Evolutionary conservation across 2,888 invertebrate genomes (phyloP), one percentile per base, ranked within the genome.

Genomic region (Ptycholaimellus sp.): DNA sequence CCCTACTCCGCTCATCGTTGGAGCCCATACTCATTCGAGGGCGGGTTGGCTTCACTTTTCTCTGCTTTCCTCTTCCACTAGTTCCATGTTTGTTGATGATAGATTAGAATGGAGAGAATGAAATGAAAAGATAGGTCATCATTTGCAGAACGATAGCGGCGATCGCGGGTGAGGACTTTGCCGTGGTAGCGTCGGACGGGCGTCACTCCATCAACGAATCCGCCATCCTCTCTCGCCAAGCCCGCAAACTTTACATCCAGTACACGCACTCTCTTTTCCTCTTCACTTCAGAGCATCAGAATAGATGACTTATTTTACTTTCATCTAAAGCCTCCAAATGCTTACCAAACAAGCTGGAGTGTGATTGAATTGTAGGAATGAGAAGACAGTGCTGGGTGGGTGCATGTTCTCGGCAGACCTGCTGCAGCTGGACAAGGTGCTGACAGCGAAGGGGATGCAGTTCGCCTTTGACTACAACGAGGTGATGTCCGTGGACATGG

Each of bases 121-220:
- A n/a, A n/a, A n/a, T n/a, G n/a, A 33, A n/a, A 5, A 32, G 2
- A 29, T 16, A 3, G 13, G 1, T 35, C 19, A 13, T n/a, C 18
- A 18, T 42, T 60, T 65, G 38, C 52, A 93, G 93, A 51, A 85
- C 83, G 55, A 72, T 85, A 38, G 76, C 90, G 34, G 93, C 90
- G 19, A 76, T 96, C 50, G 82, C 82, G 56, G 96, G 96, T 19
- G 76, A 82, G 30, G 81, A 90, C 60, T 96, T 76, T 60, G 81
- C 76, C 16, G 72, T 96, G 19, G 76, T 96, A 57, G 96, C 82
- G 4, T 81, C 83, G 1, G 96, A 96, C 57, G 85, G 53, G 9
- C 47, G 52, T 37, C 48, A 58, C 49, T 41, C 47, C 3, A 44
- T 43, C 19, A 39, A 44, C 30, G 52, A 51, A 6, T 41, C 50